phyloP scores from a whole-genome alignment of 2,113 vertebrate genomes.

The Odontesthes bonariensis region DNA sequence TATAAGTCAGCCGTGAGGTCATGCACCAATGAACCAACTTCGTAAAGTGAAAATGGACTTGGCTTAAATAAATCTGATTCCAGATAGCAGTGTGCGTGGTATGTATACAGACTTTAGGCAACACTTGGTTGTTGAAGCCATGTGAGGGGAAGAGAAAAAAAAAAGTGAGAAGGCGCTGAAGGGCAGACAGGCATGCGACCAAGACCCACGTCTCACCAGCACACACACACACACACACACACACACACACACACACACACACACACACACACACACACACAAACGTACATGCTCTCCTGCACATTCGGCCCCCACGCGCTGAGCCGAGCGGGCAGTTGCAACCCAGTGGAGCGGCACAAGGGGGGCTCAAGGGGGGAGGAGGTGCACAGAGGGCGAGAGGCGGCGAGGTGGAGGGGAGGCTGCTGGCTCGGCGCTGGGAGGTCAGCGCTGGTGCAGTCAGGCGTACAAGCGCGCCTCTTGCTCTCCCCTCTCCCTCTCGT shows the following conservation, averaged over 20 bases:
- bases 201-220: constrained; percentile 35
- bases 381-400: constrained; percentile 63
- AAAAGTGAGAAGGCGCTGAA: constrained; percentile 76
- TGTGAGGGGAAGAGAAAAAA: constrained; percentile 62
- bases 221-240: constrained; percentile 27
- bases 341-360: constrained; percentile 82
- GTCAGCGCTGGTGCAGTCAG: constrained; percentile 76
- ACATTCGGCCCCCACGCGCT: constrained; percentile 73
- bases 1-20: constrained; percentile 12
- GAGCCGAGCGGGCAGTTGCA: constrained; percentile 82
- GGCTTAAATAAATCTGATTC: constrained; percentile 37
- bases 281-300: constrained; percentile 33
- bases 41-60: constrained; percentile 28
- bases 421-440: constrained; percentile 72
- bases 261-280: constrained; percentile 29
- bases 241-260: constrained; percentile 24
- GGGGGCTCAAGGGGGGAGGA: constrained; percentile 28
- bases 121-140: constrained; percentile 69
- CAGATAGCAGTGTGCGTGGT: constrained; percentile 11
- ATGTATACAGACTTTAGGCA: constrained; percentile 53
- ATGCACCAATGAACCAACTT: constrained; percentile 9
- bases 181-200: constrained; percentile 73
- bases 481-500: constrained; percentile 48
- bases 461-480: constrained; percentile 71
- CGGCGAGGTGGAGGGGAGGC: constrained; percentile 50